Evolutionary conservation across 2,113 vertebrate genomes (phyloP).

Genomic region (Syngnathoides biaculeatus): DNA sequence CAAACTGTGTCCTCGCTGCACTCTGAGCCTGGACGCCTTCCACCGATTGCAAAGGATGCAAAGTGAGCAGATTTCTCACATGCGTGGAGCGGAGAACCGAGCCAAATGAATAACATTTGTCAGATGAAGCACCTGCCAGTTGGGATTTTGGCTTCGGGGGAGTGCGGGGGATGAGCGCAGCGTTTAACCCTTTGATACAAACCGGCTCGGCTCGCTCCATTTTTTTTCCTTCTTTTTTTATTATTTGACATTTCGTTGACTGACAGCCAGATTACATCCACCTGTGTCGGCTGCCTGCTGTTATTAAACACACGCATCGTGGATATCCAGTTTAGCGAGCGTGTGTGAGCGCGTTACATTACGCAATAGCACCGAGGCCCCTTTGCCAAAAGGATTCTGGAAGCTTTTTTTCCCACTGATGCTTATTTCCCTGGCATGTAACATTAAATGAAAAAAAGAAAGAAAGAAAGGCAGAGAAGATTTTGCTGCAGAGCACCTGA

Average conservation of each 20-base stretch:
- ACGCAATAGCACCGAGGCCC: neutral
- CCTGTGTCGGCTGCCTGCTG: neutral
- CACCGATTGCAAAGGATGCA: constrained; percentile 2
- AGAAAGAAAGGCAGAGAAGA: neutral
- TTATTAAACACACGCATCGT: neutral
- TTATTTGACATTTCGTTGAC: neutral
- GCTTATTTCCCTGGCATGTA: constrained; percentile 1
- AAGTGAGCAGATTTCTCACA: constrained; percentile 9
- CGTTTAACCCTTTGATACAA: neutral
- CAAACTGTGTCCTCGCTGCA: constrained; percentile 5
- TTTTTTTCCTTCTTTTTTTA: neutral
- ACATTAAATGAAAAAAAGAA: neutral
- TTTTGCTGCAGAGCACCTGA: neutral
- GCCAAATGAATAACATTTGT: constrained; percentile 14
- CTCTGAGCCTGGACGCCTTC: constrained; percentile 23
- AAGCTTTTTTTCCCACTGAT: constrained; percentile 1
- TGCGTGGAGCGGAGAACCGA: constrained; percentile 8
- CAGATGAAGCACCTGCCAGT: constrained; percentile 11
- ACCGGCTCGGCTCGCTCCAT: neutral
- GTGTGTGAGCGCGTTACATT: neutral
- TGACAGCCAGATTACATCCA: constrained; percentile 2
- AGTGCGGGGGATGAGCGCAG: constrained; percentile 1
- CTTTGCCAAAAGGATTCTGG: neutral
- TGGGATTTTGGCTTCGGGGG: constrained; percentile 3
- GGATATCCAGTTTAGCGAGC: neutral